These are phyloP conservation scores for Omphaloscelis lunosa DNA, from an alignment of 2,888 invertebrate species.

Conservation along the genomic window DNA sequence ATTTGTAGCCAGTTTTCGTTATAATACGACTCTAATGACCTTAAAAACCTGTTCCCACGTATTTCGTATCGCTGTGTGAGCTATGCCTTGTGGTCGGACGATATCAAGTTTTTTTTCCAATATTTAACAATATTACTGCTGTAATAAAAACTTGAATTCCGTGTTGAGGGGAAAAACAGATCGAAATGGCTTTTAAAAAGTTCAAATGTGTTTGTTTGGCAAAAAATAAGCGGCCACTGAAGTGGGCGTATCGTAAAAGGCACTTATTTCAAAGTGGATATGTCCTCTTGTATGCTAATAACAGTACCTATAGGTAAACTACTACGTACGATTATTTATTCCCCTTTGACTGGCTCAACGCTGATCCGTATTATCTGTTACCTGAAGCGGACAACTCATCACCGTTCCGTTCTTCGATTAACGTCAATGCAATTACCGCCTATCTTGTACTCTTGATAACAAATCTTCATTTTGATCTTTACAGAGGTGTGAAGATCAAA, in stretches of 20 bases:
- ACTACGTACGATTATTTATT: no score
- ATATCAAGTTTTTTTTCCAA: conserved; percentile 23
- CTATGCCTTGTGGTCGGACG: background rate
- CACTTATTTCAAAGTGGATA: background rate
- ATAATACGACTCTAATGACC: background rate
- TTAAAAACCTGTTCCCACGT: conserved; percentile 23
- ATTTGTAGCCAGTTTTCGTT: conserved; percentile 13
- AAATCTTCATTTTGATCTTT: no score
- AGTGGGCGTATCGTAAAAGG: background rate
- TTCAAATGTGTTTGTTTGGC: background rate
- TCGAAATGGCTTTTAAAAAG: background rate
- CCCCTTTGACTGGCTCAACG: no score
- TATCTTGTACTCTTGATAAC: no score
- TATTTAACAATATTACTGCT: background rate
- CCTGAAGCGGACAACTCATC: no score
- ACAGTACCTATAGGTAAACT: no score
- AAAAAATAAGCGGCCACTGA: background rate
- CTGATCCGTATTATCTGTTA: no score
- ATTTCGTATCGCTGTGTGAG: background rate
- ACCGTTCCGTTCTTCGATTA: no score
- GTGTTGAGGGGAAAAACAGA: conserved; percentile 26
- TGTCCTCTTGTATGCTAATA: background rate
- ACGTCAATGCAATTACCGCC: no score
- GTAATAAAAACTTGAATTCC: background rate
- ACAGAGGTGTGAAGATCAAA: no score